These are phyloP conservation scores for Pollenia amentaria DNA, from an alignment of 2,888 invertebrate species.

Conservation along the genomic window DNA sequence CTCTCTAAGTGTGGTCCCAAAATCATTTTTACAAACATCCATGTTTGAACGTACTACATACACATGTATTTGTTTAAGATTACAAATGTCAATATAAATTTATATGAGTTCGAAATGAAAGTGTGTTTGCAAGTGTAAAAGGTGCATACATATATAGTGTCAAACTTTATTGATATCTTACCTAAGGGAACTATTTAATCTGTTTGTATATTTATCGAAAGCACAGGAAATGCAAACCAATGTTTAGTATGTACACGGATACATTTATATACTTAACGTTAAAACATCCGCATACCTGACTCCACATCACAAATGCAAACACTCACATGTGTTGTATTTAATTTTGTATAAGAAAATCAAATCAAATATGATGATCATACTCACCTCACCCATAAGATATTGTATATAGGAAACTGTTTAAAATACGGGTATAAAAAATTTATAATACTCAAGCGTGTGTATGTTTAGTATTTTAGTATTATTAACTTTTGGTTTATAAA, in stretches of 20 bases:
- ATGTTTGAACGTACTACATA: neutral
- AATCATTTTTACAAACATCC: neutral
- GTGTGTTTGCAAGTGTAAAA: neutral
- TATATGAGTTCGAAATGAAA: neutral
- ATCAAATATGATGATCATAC: slow-evolving; percentile 5
- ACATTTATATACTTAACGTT: neutral
- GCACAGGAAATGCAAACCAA: slow-evolving; percentile 7
- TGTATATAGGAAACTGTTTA: neutral
- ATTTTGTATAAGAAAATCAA: neutral
- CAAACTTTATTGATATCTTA: slow-evolving; percentile 41
- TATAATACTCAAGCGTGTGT: slow-evolving; percentile 23
- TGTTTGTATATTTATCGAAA: slow-evolving; percentile 36
- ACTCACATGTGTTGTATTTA: neutral
- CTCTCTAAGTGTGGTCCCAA: too few relatives aligned
- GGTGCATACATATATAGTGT: neutral
- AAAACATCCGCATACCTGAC: neutral
- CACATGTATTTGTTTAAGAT: neutral
- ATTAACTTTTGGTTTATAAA: slow-evolving; percentile 27
- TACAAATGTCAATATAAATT: neutral
- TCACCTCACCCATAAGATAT: neutral
- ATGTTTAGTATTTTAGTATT: neutral
- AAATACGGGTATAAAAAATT: slow-evolving; percentile 17
- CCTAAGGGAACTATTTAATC: slow-evolving; percentile 47
- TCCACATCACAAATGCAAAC: neutral
- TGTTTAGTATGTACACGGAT: neutral